These are phyloP conservation scores for Trematomus bernacchii DNA, from an alignment of 2,797 vertebrate genomes.

Conservation along the genomic window DNA sequence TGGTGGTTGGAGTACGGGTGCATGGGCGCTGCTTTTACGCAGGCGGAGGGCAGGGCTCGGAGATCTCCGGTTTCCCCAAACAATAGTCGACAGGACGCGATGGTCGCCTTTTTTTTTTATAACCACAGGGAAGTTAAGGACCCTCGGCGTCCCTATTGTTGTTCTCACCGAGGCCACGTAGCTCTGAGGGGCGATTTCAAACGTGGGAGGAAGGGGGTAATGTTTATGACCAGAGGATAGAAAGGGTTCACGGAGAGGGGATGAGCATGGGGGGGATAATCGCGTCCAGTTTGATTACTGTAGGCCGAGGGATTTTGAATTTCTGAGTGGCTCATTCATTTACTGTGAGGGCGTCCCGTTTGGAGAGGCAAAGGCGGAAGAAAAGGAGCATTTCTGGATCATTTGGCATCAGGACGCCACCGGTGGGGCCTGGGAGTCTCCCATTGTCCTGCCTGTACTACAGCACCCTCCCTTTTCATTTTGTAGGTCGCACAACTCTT, in stretches of 20 bases:
- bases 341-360: slow-evolving; percentile 30
- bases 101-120: slow-evolving; percentile 57
- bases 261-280: slow-evolving; percentile 43
- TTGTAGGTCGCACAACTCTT: slow-evolving; percentile 49
- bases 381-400: slow-evolving; percentile 38
- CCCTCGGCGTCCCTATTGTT: slow-evolving; percentile 67
- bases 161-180: slow-evolving; percentile 64
- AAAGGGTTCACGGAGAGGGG: background rate
- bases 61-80: slow-evolving; percentile 69
- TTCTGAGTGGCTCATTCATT: slow-evolving; percentile 69
- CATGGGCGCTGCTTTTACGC: slow-evolving; percentile 11
- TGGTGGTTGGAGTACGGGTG: background rate
- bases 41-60: slow-evolving; percentile 18
- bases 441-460: slow-evolving; percentile 68
- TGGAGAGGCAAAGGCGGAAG: slow-evolving; percentile 17
- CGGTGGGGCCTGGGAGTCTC: slow-evolving; percentile 67
- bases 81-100: slow-evolving; percentile 76
- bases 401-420: slow-evolving; percentile 57
- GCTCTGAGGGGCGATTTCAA: slow-evolving; percentile 15
- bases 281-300: slow-evolving; percentile 37
- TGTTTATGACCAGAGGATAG: background rate
- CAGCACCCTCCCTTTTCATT: slow-evolving; percentile 30
- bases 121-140: slow-evolving; percentile 71
- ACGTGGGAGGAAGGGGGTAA: slow-evolving; percentile 15
- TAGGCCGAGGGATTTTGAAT: slow-evolving; percentile 61